Base-by-base conservation (phyloP, 2,797 vertebrate genomes). In the Enteromius fasciolatus region DNA sequence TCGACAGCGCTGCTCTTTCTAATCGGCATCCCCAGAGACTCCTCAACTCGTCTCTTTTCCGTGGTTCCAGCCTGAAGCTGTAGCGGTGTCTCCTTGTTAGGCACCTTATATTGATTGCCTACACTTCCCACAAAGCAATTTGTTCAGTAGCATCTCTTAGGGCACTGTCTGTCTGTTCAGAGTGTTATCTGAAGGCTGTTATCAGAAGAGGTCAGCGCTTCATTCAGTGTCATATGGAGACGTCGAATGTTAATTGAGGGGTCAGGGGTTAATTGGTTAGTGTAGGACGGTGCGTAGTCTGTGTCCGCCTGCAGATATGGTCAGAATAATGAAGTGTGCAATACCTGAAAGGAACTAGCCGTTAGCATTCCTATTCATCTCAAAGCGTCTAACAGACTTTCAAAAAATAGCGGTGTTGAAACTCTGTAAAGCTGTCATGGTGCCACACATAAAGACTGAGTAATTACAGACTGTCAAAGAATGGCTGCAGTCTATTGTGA, bases 61-160 rank as follows among this genome's bases (percentile, higher is more conserved):
- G 44, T 46, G 18, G 50, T 67, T 66, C 0, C 20, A 68, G 46
- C 75, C 82, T 69, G 36, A 83, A 78, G 80, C 80, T 33, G 69
- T 31, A 39, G 23, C 70, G 41, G 52, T 79, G 39, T 78, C 79
- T 78, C 48, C 76, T 84, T 82, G 83, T 80, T 79, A 83, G 76
- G 64, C 41, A 33, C 73, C 80, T 80, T 83, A 61, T 85, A 87
- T 89, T 67, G 86, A 85, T 86, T 50, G 66, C 44, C 79, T 83
- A 78, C 64, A 76, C 68, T 74, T 76, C 66, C 76, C 83, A 83
- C 28, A 86, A 84, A 76, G 84, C 76, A 78, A 76, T 86, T 59
- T 85, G 66, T 82, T 79, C 41, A n/a, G 57, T 46, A 50, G 64
- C 63, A 76, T 74, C 50, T 70, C 74, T 76, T 69, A 75, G 73